Base-by-base conservation (phyloP, 2,888 invertebrate genomes). In the Ypsolopha sequella region DNA sequence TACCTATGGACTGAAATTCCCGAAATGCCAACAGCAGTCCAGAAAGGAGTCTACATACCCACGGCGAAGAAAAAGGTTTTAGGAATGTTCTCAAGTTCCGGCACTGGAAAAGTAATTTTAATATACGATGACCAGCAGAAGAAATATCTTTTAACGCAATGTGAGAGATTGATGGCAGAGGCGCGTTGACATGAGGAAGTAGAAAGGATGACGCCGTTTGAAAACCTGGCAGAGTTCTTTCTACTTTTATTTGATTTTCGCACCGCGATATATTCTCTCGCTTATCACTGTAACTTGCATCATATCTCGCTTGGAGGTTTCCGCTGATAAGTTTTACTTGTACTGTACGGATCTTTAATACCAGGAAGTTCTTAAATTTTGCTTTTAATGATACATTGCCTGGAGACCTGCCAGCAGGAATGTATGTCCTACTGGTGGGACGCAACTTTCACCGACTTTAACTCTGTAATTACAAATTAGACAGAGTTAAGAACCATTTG, bases 1-100 rank as follows among this genome's bases (percentile, higher is more conserved):
- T 91, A 92, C 64, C 90, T 92, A 0, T 96, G 95, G 94, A 82
- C 88, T 52, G 95, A 95, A 63, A 82, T 96, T 10, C 89, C 89
- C 46, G 90, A 90, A 49, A 81, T 89, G 36, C 92, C 94, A 6
- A 89, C 89, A 51, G 73, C 91, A 6, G 90, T 91, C 1, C 88
- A 89, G 43, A 92, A 90, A 67, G 95, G 95, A 48, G 89, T 96
- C 6, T 88, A 88, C 65, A 88, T 93, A 54, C 85, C 88, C 43
- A 85, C 89, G 0, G 76, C 76, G 24, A 89, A 88, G 62, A 90
- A 81, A 65, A 92, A 91, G 69, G 85, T 91, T 45, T 73, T 90
- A 6, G 88, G 89, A 39, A 74, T 93, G 62, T 93, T 93, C 75
- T 87, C 91, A 0, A 87, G 86, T 33, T 80, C 88, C 0, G 90